Percentiles rank a stretch among this genome's conserved stretches.
These are phyloP conservation scores for Papilio glaucus DNA, from an alignment of 1,140 invertebrate genomes.

Conservation along the genomic window DNA sequence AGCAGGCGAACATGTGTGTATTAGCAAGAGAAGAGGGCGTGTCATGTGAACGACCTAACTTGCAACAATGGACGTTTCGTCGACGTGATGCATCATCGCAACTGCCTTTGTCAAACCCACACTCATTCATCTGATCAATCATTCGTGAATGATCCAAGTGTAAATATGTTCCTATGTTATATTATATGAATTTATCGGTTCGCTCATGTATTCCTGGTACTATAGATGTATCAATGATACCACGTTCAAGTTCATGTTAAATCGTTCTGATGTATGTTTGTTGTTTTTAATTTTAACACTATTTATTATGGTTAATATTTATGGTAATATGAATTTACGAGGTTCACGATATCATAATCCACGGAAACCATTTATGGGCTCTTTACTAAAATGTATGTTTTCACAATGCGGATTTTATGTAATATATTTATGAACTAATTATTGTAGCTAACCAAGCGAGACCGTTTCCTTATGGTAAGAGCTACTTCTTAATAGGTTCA, in stretches of 20 bases:
- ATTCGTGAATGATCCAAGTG: slow-evolving; percentile 6
- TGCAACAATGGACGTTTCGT: slow-evolving; percentile 18
- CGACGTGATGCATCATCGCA: slow-evolving; percentile 27
- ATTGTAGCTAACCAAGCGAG: not conserved
- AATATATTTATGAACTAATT: not conserved
- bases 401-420: not conserved
- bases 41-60: slow-evolving; percentile 23
- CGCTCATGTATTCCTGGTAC: not conserved
- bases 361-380: not conserved
- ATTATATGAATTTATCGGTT: not conserved
- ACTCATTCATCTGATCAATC: slow-evolving; percentile 24
- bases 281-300: not conserved
- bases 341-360: too few relatives aligned
- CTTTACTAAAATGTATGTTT: not conserved
- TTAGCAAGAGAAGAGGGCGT: slow-evolving; percentile 21
- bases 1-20: not conserved
- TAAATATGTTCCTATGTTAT: not conserved
- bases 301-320: too few relatives aligned
- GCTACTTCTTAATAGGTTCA: slow-evolving; percentile 4
- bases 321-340: too few relatives aligned
- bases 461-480: slow-evolving; percentile 6
- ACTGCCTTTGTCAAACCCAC: slow-evolving; percentile 23
- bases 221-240: not conserved
- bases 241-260: not conserved
- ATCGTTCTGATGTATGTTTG: not conserved